Conservation (phyloP, 2,888 invertebrate genomes). For the Pyrgus malvae region DNA sequence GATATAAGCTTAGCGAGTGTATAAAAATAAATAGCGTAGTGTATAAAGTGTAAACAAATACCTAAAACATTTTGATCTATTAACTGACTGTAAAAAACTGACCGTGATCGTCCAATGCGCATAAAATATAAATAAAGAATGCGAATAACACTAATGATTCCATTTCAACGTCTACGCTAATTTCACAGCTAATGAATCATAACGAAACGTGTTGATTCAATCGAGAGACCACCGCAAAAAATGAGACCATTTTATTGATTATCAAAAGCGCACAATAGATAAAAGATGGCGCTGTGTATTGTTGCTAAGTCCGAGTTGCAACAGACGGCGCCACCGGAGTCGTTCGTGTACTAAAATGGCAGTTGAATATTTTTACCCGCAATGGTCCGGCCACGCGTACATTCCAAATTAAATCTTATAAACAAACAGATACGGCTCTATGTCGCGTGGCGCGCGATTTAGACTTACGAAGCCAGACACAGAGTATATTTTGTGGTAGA, state of each 20-base stretch:
- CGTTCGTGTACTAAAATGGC: conserved; percentile 78
- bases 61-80: conserved; percentile 8
- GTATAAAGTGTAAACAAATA: neutral
- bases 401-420: conserved; percentile 46
- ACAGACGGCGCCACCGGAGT: conserved; percentile 80
- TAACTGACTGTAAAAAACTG: conserved; percentile 19
- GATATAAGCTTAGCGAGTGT: too few relatives aligned
- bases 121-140: conserved; percentile 23
- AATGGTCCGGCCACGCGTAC: conserved; percentile 41
- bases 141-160: conserved; percentile 29
- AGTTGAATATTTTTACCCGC: conserved; percentile 77
- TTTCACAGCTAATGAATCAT: conserved; percentile 35
- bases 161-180: conserved; percentile 32
- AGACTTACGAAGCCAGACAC: conserved; percentile 69
- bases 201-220: conserved; percentile 32
- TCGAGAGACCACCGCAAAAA: conserved; percentile 31
- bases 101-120: conserved; percentile 5
- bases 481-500: conserved; percentile 73
- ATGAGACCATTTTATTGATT: conserved; percentile 65
- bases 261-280: conserved; percentile 74
- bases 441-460: conserved; percentile 42
- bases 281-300: conserved; percentile 78
- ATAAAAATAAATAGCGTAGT: too few relatives aligned
- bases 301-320: conserved; percentile 67
- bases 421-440: conserved; percentile 38